Conservation (phyloP, 1,140 invertebrate species). For the Dendrolimus punctatus region DNA sequence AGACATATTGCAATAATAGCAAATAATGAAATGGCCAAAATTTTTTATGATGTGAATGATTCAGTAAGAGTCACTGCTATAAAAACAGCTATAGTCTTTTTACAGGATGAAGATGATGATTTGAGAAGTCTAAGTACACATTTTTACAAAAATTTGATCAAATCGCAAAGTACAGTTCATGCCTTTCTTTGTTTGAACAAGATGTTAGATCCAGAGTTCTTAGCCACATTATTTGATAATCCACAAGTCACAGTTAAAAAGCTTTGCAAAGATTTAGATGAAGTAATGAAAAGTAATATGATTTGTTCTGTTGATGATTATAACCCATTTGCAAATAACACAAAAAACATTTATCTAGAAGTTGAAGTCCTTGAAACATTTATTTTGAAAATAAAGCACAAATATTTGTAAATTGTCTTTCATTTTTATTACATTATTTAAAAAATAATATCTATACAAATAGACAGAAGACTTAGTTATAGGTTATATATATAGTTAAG, state of each 20-base stretch:
- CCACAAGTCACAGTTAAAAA: slow-evolving; percentile 20
- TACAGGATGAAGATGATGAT: slow-evolving; percentile 66
- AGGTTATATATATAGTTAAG: too few species aligned
- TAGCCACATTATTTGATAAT: slow-evolving; percentile 26
- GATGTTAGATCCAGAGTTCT: slow-evolving; percentile 41
- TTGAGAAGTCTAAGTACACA: slow-evolving; percentile 45
- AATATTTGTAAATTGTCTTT: slow-evolving; percentile 15
- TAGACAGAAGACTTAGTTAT: too few species aligned
- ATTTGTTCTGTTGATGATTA: slow-evolving; percentile 29
- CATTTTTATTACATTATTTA: slow-evolving; percentile 8
- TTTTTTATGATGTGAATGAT: slow-evolving; percentile 29
- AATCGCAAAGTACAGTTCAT: slow-evolving; percentile 24
- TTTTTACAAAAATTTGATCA: slow-evolving; percentile 33
- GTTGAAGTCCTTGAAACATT: slow-evolving; percentile 30
- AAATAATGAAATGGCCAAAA: slow-evolving; percentile 49
- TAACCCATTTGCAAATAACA: slow-evolving; percentile 56
- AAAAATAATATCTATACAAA: slow-evolving; percentile 4
- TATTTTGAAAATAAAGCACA: slow-evolving; percentile 25
- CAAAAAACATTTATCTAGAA: slow-evolving; percentile 62
- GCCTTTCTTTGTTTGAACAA: slow-evolving; percentile 47
- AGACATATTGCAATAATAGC: slow-evolving; percentile 45
- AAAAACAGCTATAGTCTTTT: slow-evolving; percentile 43
- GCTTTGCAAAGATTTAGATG: slow-evolving; percentile 29
- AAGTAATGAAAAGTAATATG: slow-evolving; percentile 14
- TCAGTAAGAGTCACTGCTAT: slow-evolving; percentile 42